Conservation (phyloP, 2,113 vertebrate genomes). For the Phasianus colchicus region DNA sequence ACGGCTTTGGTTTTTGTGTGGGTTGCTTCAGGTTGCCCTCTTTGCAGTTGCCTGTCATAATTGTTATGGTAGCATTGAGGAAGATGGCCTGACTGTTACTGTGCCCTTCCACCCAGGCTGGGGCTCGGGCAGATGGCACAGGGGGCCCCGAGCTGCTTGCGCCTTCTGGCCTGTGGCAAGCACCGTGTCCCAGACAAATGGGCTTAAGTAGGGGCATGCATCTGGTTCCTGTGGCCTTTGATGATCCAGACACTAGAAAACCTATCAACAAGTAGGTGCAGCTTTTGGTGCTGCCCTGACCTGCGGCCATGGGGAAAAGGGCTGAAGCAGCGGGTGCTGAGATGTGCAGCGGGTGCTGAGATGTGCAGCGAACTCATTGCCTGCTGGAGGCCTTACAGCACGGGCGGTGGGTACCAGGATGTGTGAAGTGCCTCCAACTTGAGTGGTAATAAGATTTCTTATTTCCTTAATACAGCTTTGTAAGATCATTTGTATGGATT, state of each 20-base stretch:
- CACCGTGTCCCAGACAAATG: neutral
- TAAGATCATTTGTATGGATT: neutral
- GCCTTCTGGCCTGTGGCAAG: too few relatives aligned
- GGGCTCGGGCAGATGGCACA: too few relatives aligned
- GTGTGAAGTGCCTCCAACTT: constrained; percentile 44
- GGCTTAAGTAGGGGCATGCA: neutral
- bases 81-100: neutral
- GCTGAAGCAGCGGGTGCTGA: neutral
- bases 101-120: too few relatives aligned
- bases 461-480: neutral
- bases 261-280: neutral
- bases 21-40: neutral
- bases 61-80: neutral
- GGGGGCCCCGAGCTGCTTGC: too few relatives aligned
- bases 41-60: neutral
- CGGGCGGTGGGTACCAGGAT: neutral
- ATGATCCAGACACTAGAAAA: constrained; percentile 18
- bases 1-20: neutral
- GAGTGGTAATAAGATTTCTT: constrained; percentile 47
- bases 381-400: constrained; percentile 12
- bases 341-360: neutral
- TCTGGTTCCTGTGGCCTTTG: neutral
- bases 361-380: constrained; percentile 22
- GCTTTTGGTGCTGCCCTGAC: constrained; percentile 38
- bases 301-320: constrained; percentile 40